Evolutionary conservation across 2,113 vertebrate species (phyloP).

Genomic region (Grammomys dolichurus): DNA sequence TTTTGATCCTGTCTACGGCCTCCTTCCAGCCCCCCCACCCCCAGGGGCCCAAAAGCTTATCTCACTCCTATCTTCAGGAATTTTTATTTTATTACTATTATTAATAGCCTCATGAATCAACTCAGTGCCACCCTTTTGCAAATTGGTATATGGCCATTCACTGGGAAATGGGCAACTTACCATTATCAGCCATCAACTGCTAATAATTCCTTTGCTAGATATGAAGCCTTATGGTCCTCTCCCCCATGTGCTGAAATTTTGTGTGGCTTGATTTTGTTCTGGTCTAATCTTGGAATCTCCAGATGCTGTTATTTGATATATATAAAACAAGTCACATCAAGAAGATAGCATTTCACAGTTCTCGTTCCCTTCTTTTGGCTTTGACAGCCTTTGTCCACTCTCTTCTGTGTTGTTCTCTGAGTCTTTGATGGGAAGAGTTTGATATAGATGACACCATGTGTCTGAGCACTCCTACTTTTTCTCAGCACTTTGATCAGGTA

Average conservation of each 20-base stretch:
- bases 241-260: not conserved
- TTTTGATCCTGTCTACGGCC: not conserved
- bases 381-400: not conserved
- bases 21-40: not conserved
- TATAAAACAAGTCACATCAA: not conserved
- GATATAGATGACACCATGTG: too few relatives aligned
- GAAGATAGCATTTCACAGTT: not conserved
- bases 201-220: not conserved
- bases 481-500: not conserved
- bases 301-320: not conserved
- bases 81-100: not conserved
- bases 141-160: not conserved
- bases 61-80: not conserved
- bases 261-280: not conserved
- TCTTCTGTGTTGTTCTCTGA: not conserved
- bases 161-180: not conserved
- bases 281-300: not conserved
- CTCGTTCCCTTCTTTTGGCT: not conserved
- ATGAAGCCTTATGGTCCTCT: not conserved
- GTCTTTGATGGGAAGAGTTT: not conserved
- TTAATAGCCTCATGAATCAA: not conserved
- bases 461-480: not conserved
- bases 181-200: not conserved
- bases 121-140: not conserved
- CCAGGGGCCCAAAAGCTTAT: not conserved